A percentile compares a stretch with the other conserved stretches of the same genome.
Conservation (phyloP, 2,113 vertebrate genomes). For the Pelecanoides urinatrix region DNA sequence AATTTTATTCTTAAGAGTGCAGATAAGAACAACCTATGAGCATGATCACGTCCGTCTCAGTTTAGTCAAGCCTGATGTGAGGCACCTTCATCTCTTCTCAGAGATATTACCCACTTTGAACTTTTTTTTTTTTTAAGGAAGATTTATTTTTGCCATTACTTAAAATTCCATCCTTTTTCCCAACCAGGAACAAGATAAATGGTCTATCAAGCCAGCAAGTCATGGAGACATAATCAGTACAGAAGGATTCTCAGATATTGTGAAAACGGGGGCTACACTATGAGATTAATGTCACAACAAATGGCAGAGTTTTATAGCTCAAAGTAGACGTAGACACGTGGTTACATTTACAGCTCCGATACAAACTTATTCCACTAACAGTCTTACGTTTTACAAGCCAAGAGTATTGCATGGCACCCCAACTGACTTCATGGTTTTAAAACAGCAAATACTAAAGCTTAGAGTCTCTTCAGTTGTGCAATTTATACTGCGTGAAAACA, state of each 20-base stretch:
- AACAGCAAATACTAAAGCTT: not conserved
- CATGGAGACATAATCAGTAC: not conserved
- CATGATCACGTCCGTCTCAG: not conserved
- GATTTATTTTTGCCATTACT: not conserved
- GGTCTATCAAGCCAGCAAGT: not conserved
- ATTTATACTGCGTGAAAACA: not conserved
- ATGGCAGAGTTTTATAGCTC: not conserved
- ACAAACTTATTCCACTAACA: not conserved
- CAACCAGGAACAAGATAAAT: not conserved
- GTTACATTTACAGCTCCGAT: not conserved
- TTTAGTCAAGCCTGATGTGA: not conserved
- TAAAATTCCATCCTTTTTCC: not conserved
- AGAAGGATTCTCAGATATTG: not conserved
- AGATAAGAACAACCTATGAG: not conserved
- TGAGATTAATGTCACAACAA: not conserved
- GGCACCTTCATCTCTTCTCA: not conserved
- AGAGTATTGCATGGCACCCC: not conserved
- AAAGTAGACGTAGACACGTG: not conserved
- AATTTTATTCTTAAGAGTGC: not conserved
- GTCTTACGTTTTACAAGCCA: not conserved
- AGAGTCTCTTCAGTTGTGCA: not conserved
- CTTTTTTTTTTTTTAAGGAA: not conserved
- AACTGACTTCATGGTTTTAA: not conserved
- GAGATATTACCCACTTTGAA: not conserved
- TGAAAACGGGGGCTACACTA: not conserved